Conservation (phyloP, 1,140 invertebrate genomes). For the Lanistes nyassanus region DNA sequence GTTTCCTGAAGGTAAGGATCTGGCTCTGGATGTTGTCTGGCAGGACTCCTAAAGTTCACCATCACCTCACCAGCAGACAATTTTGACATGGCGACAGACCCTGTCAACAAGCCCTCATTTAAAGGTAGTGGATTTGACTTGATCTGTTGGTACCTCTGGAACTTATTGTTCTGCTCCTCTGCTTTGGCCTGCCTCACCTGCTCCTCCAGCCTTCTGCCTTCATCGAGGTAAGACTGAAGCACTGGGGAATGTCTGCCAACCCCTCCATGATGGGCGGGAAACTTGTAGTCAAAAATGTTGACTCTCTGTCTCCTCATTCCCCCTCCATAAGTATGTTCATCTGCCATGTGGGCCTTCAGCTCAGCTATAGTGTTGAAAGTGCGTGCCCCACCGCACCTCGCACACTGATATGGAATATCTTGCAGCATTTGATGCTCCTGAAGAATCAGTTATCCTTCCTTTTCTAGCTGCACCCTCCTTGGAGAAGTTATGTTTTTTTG, state of each 20-base stretch:
- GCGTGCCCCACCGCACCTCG: conserved; percentile 51
- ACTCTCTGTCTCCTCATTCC: conserved; percentile 20
- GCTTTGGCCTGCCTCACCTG: conserved; percentile 44
- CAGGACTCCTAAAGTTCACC: neutral
- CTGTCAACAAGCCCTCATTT: no score
- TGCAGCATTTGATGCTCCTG: neutral
- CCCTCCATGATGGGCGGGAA: neutral
- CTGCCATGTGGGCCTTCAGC: conserved; percentile 48
- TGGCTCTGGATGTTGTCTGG: neutral
- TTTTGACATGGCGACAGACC: neutral
- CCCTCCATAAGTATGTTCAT: conserved; percentile 48
- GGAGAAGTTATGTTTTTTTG: neutral
- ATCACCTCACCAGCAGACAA: neutral
- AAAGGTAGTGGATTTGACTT: neutral
- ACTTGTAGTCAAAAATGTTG: conserved; percentile 15
- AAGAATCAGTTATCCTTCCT: no score
- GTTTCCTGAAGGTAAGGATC: conserved; percentile 24
- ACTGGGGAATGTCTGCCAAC: conserved; percentile 38
- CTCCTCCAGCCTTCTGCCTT: conserved; percentile 47
- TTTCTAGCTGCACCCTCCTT: neutral
- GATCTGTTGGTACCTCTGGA: conserved; percentile 9
- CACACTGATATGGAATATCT: conserved; percentile 54
- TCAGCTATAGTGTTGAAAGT: conserved; percentile 48
- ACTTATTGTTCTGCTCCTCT: conserved; percentile 46
- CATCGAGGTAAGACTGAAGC: conserved; percentile 42